Evolutionary conservation across 2,888 invertebrate genomes (phyloP), one percentile per base, ranked within the genome.

Genomic region (Agonum fuliginosum): DNA sequence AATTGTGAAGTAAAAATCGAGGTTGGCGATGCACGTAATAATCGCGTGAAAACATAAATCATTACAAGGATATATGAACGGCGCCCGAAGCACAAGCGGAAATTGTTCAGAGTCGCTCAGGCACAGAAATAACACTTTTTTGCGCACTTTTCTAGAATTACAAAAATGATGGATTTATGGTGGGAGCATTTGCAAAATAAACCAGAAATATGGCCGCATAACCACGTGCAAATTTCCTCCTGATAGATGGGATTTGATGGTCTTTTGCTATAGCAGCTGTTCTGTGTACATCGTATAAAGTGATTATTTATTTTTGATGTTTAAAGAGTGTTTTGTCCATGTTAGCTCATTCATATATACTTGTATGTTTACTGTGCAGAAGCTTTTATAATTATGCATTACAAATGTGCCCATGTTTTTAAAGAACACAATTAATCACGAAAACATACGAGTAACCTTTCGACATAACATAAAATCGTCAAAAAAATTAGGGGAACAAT

Each of bases 111-210:
- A 48, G 71, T 71, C 71, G 30, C 51, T 30, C 71, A 71, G 71
- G 30, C 51, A 48, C 71, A 71, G 71, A 51, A 71, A 48, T 51
- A 71, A 71, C 71, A 71, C 71, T 71, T 71, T 70, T 71, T 71
- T 71, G 71, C 71, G 46, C 48, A 51, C 22, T 71, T 71, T 46
- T 71, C 46, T 71, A 70, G 69, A 70, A 70, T 70, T 70, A 71
- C 71, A 71, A 71, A 71, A 71, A 51, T 71, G 71, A 71, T 71
- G 71, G 51, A 71, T 71, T 71, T 71, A 71, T 71, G 48, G 46
- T 20, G 10, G 30, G 51, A 48, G 27, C 71, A 71, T 48, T 30
- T 71, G 71, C 71, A 71, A 71, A 71, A 71, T 71, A 71, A 71
- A 71, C 71, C 71, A 71, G 51, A 71, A 71, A 71, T 71, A 71